Base-by-base conservation (phyloP, 2,888 invertebrate species). In the Drosophila niveifrons region DNA sequence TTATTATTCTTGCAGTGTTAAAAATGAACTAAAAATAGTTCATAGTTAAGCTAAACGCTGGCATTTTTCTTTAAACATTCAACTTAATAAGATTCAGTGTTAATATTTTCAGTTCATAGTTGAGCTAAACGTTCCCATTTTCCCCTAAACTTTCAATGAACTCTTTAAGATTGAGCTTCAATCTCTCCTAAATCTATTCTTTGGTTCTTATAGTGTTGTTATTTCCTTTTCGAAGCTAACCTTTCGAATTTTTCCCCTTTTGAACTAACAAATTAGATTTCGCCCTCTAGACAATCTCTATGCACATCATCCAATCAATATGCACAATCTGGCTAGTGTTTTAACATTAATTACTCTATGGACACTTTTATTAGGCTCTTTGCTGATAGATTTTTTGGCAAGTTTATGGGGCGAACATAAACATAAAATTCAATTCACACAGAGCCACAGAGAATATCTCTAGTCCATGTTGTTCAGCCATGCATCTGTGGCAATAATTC, bases 401-500 rank as follows among this genome's bases (percentile, higher is more conserved):
- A 55, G 13, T 55, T 43, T 61, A 29, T 53, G 56, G 29, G 52
- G 34, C 11, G 34, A 36, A 15, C 55, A 39, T 61, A 15, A 53
- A 48, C 31, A 47, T 43, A 15, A 47, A 39, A 34, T 43, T 52
- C 7, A 62, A 31, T 46, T n/a, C 9, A 11, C 28, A 13, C 9
- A 11, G 17, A 13, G 44, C 15, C 17, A 67, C 67, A 64, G 59
- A n/a, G 62, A 39, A 64, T 58, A 58, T 18, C 13, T 23, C 28
- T 15, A 67, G 57, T 68, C 43, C 53, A 67, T 64, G 67, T 62
- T 71, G 23, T 55, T 58, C 28, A 34, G 47, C 28, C 47, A 11
- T 39, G 41, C 29, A 66, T 76, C 44, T 41, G 17, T 9, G 29
- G 57, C 48, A 23, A 50, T 64, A 72, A 51, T 29, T 64, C 10